Base-by-base conservation (phyloP, 2,113 vertebrate species). In the Silurus glanis region DNA sequence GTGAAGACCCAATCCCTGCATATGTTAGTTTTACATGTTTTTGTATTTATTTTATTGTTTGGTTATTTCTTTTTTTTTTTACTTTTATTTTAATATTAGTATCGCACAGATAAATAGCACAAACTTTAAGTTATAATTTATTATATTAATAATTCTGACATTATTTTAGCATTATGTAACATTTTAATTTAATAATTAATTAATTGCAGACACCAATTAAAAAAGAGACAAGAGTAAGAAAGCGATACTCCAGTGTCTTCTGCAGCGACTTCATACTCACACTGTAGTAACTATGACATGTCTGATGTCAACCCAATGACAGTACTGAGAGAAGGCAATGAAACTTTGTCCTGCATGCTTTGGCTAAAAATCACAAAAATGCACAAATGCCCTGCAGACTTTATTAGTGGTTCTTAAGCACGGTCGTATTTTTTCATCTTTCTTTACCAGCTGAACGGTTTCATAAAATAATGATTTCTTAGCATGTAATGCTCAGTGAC, bases 311-410 rank as follows among this genome's bases (percentile, higher is more conserved):
- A 17, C 16, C 19, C 12, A 9, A 16, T 80, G 55, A 59, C 55
- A 19, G 55, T 59, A 16, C 58, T 80, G 28, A 80, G 17, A 47
- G 53, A 61, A 80, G 56, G 58, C 56, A 28, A 3, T 79, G 47
- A 61, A 80, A 61, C 56, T 7, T 80, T 45, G 78, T 61, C 5
- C 75, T 56, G 17, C 55, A 76, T 66, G 67, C 59, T 75, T 86
- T 58, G 75, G 12, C 79, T 74, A 75, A 74, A 75, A 19, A 64
- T 86, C 10, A 45, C 79, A 82, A 82, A 86, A 53, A 86, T 81
- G 78, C 66, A 61, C 16, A 82, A 55, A 82, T 82, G 56, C 84
- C 61, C 51, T 80, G 62, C 61, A 85, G 75, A 47, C 10, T 64
- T 80, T 16, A 85, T 67, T 69, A 16, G 25, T 66, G 21, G 0